phyloP scores from a whole-genome alignment of 1,140 invertebrate genomes.

The Lerema accius region DNA sequence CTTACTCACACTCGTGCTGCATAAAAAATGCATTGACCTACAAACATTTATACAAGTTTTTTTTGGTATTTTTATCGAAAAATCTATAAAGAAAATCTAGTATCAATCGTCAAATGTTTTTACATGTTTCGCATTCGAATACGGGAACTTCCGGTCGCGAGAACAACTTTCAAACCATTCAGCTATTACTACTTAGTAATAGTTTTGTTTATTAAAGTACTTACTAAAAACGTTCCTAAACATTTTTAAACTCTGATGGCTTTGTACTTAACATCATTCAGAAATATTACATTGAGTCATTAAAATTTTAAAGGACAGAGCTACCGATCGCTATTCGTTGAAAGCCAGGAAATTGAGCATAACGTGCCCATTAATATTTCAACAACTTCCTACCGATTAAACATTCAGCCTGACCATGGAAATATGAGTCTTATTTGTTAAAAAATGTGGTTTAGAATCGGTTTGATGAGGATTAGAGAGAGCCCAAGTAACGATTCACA shows the following conservation, averaged over 20 bases:
- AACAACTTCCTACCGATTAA: conserved; percentile 68
- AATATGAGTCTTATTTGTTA: conserved; percentile 40
- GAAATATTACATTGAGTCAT: conserved; percentile 45
- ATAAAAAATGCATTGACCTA: conserved; percentile 36
- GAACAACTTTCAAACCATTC: too few relatives aligned
- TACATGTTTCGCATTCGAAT: too few relatives aligned
- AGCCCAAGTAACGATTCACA: conserved; percentile 34
- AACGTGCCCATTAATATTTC: conserved; percentile 74
- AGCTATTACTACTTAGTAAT: too few relatives aligned
- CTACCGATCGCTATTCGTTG: conserved; percentile 63
- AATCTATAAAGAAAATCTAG: not conserved
- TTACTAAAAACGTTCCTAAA: too few relatives aligned
- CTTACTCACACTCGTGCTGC: conserved; percentile 33
- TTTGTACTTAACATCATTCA: not conserved
- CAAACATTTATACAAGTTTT: conserved; percentile 31
- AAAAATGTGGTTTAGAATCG: conserved; percentile 39
- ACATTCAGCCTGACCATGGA: conserved; percentile 32
- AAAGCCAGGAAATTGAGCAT: conserved; percentile 76
- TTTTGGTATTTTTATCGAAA: conserved; percentile 26
- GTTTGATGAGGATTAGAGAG: conserved; percentile 10
- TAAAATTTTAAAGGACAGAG: conserved; percentile 62
- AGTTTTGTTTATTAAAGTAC: too few relatives aligned
- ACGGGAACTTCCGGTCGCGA: too few relatives aligned
- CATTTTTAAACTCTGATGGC: too few relatives aligned
- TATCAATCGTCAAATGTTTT: too few relatives aligned